A percentile compares a stretch with the other conserved stretches of the same genome.
Evolutionary conservation across 2,797 vertebrate species (phyloP).

Genomic region (Calcarius lapponicus): DNA sequence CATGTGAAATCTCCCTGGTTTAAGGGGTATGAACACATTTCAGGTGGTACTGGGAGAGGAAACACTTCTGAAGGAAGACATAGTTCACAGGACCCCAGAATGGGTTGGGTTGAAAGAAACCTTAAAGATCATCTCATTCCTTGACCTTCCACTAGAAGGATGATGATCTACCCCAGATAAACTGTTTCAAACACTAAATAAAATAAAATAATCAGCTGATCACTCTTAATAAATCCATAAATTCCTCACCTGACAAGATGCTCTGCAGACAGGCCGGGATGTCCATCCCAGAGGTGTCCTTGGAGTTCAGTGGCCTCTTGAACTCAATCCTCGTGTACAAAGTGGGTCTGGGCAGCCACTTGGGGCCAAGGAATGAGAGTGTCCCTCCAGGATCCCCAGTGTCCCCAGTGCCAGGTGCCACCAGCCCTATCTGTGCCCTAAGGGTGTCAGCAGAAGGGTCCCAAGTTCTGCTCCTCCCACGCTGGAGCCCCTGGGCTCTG

Average conservation of each 20-base stretch:
- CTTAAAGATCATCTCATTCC: not conserved
- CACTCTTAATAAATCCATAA: not conserved
- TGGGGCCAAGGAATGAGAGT: not conserved
- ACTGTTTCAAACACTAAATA: not conserved
- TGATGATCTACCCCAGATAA: not conserved
- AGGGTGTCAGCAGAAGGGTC: rapidly evolving
- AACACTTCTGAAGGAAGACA: not conserved
- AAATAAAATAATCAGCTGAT: not conserved
- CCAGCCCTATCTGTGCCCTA: not conserved
- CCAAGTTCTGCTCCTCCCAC: rapidly evolving
- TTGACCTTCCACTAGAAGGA: not conserved
- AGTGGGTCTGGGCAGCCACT: rapidly evolving
- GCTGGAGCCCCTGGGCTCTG: rapidly evolving
- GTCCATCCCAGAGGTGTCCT: rapidly evolving
- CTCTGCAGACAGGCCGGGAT: rapidly evolving
- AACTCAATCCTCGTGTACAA: rapidly evolving
- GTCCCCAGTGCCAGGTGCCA: rapidly evolving
- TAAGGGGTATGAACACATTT: not conserved
- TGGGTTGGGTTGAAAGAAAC: not conserved
- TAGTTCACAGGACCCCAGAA: not conserved
- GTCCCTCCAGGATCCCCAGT: rapidly evolving
- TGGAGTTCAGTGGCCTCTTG: not conserved
- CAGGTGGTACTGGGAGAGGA: not conserved
- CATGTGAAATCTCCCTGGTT: not conserved
- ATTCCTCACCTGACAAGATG: not conserved